phyloP scores from a whole-genome alignment of 1,140 invertebrate genomes.

The Drosophila miranda region DNA sequence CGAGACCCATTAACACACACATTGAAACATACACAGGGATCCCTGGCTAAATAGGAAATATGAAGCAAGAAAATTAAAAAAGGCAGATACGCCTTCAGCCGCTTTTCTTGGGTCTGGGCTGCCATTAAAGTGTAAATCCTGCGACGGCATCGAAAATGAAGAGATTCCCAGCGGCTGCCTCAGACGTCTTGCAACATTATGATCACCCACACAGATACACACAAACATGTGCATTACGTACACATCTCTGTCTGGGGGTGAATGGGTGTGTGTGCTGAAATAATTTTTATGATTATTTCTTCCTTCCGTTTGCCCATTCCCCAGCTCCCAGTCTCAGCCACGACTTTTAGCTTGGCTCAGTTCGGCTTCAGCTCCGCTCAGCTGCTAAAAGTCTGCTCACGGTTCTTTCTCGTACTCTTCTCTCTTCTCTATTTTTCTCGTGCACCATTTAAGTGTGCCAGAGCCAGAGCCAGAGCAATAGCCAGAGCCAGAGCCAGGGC shows the following conservation, averaged over 20 bases:
- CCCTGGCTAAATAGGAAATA: conserved; percentile 68
- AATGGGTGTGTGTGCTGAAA: conserved; percentile 58
- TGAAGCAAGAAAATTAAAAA: conserved; percentile 75
- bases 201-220: conserved; percentile 55
- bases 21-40: conserved; percentile 4
- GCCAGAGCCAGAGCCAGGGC: conserved; percentile 9
- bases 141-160: conserved; percentile 65
- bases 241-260: background rate
- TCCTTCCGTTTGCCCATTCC: conserved; percentile 63
- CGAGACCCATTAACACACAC: conserved; percentile 40
- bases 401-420: no score
- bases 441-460: conserved; percentile 60
- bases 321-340: conserved; percentile 36
- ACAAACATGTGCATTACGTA: conserved; percentile 31
- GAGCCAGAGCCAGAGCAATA: conserved; percentile 12
- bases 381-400: conserved; percentile 63
- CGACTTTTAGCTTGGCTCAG: conserved; percentile 37
- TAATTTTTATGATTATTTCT: conserved; percentile 81
- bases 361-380: conserved; percentile 16
- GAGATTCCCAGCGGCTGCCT: conserved; percentile 59
- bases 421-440: conserved; percentile 58
- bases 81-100: conserved; percentile 32
- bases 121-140: conserved; percentile 71
- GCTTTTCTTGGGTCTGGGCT: background rate
- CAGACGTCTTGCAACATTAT: conserved; percentile 70